Evolutionary conservation across 2,888 invertebrate species (phyloP), one percentile per base, ranked within the genome.

Genomic region (Macaria notata): DNA sequence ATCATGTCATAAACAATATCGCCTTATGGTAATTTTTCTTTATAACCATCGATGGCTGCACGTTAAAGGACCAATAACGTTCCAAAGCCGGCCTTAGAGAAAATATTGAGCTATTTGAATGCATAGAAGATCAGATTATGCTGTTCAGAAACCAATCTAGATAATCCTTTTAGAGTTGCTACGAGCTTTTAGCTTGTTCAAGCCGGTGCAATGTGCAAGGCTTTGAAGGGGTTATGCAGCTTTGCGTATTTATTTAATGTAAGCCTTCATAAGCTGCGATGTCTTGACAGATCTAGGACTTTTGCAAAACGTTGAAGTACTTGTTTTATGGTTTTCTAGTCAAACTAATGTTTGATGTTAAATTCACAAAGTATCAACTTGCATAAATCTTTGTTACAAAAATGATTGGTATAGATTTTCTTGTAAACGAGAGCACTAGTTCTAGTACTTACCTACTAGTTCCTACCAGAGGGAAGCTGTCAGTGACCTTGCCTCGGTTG

Each of bases 401-500:
- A 19, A 19, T 19, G 19, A 19, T 19, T 19, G 19, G 19, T 19
- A 19, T 19, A 19, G n/a, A 19, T 19, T 19, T 19, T 19, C 19
- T 19, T 19, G 19, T 19, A 19, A 19, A 19, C 19, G 19, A 19
- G 19, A 19, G 19, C 19, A 19, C 19, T 19, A 19, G 19, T 19
- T 19, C 19, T 19, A 19, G 19, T 19, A 19, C 19, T 19, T 19
- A 2, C 19, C 19, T 19, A 19, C 19, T 19, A 36, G 33, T 36
- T 2, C 33, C 7, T 7, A 7, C 68, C 70, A 76, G 73, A 70
- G 70, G 69, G 59, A 75, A 72, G 46, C 61, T 56, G 48, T 51
- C 62, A 52, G 49, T 66, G 73, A 71, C 80, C 79, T 78, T 75
- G 74, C 54, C 64, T 66, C 62, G 66, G 42, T 46, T 41, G 49